phyloP scores from a whole-genome alignment of 2,888 invertebrate species.

The Ectobius pallidus region DNA sequence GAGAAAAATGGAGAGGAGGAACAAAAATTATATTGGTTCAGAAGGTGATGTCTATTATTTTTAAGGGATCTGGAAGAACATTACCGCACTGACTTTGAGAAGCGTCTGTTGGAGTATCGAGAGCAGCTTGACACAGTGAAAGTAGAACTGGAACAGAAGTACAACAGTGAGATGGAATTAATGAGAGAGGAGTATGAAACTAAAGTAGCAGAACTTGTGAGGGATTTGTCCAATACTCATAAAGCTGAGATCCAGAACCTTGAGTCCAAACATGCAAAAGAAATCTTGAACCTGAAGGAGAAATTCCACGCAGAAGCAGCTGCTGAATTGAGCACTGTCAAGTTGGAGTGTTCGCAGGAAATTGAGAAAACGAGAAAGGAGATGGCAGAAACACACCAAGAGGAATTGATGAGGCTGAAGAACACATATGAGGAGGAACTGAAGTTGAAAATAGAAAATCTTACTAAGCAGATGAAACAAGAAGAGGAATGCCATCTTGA shows the following conservation, averaged over 20 bases:
- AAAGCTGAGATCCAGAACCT: conserved; percentile 55
- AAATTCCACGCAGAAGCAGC: neutral
- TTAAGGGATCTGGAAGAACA: conserved; percentile 38
- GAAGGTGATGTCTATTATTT: too few species aligned
- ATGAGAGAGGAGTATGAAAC: conserved; percentile 52
- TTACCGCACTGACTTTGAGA: conserved; percentile 30
- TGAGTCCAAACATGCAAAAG: conserved; percentile 59
- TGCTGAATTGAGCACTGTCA: neutral
- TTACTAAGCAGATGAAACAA: neutral
- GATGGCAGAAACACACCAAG: neutral
- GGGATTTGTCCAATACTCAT: conserved; percentile 55
- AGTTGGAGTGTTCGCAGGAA: neutral
- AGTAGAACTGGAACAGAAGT: conserved; percentile 55
- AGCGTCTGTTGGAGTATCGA: conserved; percentile 45
- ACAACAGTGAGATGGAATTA: conserved; percentile 54
- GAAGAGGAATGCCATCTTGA: neutral
- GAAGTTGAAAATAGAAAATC: neutral
- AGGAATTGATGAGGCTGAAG: neutral
- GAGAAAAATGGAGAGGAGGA: too few species aligned
- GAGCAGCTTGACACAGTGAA: conserved; percentile 48
- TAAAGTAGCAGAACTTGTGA: conserved; percentile 52
- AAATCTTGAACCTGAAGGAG: conserved; percentile 60
- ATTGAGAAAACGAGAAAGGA: neutral
- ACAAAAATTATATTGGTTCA: too few species aligned
- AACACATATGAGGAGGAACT: neutral